Evolutionary conservation across 1,140 invertebrate species (phyloP), one percentile per base, ranked within the genome.

Genomic region (Melipona quadrifasciata): DNA sequence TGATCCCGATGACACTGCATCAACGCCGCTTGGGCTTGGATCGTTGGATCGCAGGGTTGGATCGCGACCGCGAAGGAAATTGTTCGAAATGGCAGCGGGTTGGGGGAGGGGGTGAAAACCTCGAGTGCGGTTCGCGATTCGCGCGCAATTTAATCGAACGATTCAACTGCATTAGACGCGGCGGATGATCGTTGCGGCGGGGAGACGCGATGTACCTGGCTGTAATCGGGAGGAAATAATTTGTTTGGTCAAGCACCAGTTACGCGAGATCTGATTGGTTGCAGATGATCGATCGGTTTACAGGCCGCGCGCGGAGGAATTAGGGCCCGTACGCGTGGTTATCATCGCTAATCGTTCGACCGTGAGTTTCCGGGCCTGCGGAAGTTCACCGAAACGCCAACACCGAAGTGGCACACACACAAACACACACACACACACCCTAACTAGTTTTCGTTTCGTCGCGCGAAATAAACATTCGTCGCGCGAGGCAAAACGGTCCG

Each of bases 141-240:
- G 61, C 85, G 85, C 75, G 79, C 68, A 80, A 85, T 85, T 90
- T 89, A 87, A 89, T 89, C 77, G 67, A 71, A 87, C 78, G 80
- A 70, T 57, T 80, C 34, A 16, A 81, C 39, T 82, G 73, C 67
- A 73, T 72, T 75, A 80, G 78, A 77, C 24, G 27, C 57, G 61
- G 19, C 24, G 82, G 16, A 74, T 65, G 74, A 80, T 65, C 64
- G 68, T 73, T 24, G 65, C 78, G 64, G n/a, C n/a, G 27, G 27
- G 55, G 19, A 6, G 24, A 31, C 17, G 19, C 82, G 81, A 65
- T 80, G 82, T 65, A 84, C 81, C 70, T 67, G 39, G 76, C 82
- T 80, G 89, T 92, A 93, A 92, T 92, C 91, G 89, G 86, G 82
- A 89, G 92, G 92, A 92, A 93, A 89, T 93, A 91, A 93, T 93